Conservation (phyloP, 2,113 vertebrate genomes). For the Galbula dea region DNA sequence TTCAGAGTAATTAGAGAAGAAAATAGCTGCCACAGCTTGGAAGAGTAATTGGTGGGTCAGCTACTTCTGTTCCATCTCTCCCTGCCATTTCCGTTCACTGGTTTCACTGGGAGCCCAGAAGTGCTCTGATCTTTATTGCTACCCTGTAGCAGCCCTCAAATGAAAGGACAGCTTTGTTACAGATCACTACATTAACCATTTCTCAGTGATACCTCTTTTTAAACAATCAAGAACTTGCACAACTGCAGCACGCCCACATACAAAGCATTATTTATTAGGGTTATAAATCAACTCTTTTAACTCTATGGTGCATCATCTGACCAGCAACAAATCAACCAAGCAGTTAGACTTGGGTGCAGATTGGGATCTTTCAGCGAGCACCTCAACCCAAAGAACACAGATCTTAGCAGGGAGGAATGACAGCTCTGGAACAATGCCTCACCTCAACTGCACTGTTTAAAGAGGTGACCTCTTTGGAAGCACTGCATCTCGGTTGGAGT, state of each 20-base stretch:
- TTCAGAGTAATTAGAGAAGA: not conserved
- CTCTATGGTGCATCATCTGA: not conserved
- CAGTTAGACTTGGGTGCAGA: not conserved
- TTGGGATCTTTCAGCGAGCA: not conserved
- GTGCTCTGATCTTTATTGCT: not conserved
- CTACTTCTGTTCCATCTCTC: not conserved
- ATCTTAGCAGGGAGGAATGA: fast-evolving
- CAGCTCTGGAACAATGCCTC: fast-evolving
- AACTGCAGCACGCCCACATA: not conserved
- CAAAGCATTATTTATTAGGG: not conserved
- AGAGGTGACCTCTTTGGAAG: not conserved
- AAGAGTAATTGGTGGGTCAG: not conserved
- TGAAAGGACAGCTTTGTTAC: not conserved
- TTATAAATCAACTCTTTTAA: not conserved
- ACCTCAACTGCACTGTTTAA: fast-evolving
- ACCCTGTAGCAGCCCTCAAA: not conserved
- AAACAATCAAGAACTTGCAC: not conserved
- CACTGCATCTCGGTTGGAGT: fast-evolving
- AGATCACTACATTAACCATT: fast-evolving
- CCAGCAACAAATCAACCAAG: not conserved
- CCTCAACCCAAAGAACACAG: not conserved
- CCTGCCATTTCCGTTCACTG: not conserved
- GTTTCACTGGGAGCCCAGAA: not conserved
- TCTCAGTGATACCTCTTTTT: not conserved
- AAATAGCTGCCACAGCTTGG: not conserved